Evolutionary conservation across 2,113 vertebrate species (phyloP).

Genomic region (Crotophaga sulcirostris): DNA sequence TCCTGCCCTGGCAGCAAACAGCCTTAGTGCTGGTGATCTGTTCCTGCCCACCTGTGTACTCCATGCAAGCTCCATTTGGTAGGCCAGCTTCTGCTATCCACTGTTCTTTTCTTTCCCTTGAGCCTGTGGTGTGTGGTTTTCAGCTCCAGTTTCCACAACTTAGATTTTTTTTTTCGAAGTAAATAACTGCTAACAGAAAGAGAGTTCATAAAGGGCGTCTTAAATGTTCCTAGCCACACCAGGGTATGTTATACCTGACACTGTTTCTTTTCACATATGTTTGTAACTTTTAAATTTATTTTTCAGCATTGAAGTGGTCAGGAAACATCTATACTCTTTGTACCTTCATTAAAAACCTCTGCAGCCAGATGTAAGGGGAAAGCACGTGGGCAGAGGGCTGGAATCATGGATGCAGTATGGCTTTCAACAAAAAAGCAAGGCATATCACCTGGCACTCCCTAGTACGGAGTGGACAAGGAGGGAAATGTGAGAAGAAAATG

Average conservation of each 20-base stretch:
- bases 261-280: fast-evolving
- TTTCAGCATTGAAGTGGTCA: neutral
- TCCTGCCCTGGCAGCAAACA: neutral
- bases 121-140: neutral
- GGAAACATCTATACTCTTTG: neutral
- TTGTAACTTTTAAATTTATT: neutral
- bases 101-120: neutral
- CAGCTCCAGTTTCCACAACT: neutral
- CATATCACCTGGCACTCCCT: neutral
- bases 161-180: neutral
- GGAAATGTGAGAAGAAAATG: neutral
- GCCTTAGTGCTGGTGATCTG: neutral
- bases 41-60: neutral
- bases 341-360: neutral
- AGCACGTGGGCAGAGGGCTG: neutral
- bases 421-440: neutral
- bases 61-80: neutral
- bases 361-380: neutral
- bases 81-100: neutral
- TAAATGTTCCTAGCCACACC: neutral
- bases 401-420: neutral
- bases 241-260: neutral
- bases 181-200: neutral
- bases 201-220: neutral
- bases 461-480: neutral